Base-by-base conservation (phyloP, 2,113 vertebrate genomes). In the Hippocampus guttulatus region DNA sequence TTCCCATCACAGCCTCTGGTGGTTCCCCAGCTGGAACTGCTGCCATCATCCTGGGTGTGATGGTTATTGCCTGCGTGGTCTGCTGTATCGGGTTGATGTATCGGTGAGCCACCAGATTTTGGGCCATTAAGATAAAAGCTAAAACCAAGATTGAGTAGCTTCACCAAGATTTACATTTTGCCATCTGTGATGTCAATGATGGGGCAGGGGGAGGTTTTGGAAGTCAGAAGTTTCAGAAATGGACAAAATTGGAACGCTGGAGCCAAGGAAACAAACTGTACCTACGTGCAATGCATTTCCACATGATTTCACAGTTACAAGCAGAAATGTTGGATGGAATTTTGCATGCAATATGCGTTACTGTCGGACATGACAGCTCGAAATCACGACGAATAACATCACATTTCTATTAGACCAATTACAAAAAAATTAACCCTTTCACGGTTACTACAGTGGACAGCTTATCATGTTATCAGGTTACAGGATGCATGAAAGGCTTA, bases 41-140 rank as follows among this genome's bases (percentile, higher is more conserved):
- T 64, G 87, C 92, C 5, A 80, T 93, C 15, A 76, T 94, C 38
- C 73, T 94, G 67, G 94, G 94, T 5, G 75, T 93, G 40, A 87
- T 93, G 73, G 74, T 94, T 25, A 81, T 92, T 0, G 91, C 90
- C 54, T 83, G 92, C 11, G 85, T 91, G 1, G 75, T 95, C 58
- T 93, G 89, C 45, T 88, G 91, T 47, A 83, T 94, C 3, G 91
- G 92, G 65, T 85, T 92, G 75, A 90, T 92, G 77, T 95, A 96
- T 78, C 93, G 93, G 96, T 96, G 64, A 93, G 91, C 68, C 1
- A 14, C 1, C 3, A 11, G 15, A 30, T 55, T 33, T 40, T 15
- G 63, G 41, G 3, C 12, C 23, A 49, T 66, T 27, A 9, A 9
- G 18, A 60, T 30, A 49, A 18, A 47, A 14, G 8, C 3, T 61